These are phyloP conservation scores for Scolanthus callimorphus DNA, from an alignment of 92 coral and sea anemone species.

Conservation along the genomic window DNA sequence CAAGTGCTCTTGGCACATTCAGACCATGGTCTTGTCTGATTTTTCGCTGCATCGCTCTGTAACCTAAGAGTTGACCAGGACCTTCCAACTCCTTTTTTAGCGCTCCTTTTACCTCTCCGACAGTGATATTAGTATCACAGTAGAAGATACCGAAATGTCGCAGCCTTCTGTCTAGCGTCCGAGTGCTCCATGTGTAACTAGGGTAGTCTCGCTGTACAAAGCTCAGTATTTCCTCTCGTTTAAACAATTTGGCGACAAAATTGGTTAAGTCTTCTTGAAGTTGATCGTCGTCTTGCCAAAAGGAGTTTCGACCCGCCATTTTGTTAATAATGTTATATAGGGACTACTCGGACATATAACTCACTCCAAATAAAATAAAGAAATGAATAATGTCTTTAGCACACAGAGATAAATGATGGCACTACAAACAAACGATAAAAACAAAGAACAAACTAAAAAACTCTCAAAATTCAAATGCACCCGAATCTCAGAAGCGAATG, in stretches of 20 bases:
- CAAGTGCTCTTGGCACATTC: conserved; percentile 12
- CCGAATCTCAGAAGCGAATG: no score
- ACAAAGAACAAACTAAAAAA: no score
- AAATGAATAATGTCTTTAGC: no score
- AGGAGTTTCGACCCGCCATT: conserved; percentile 6
- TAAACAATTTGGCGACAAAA: conserved; percentile 5
- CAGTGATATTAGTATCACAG: conserved; percentile 10
- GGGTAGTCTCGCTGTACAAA: conserved; percentile 24
- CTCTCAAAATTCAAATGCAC: no score
- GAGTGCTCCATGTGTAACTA: conserved; percentile 28
- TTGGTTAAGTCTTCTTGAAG: conserved; percentile 20
- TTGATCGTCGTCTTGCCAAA: conserved; percentile 8
- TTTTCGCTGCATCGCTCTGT: conserved; percentile 25
- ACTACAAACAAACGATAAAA: no score
- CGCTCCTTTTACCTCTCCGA: conserved; percentile 29
- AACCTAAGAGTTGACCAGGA: conserved; percentile 29
- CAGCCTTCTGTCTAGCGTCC: conserved; percentile 24
- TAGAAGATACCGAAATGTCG: conserved; percentile 25
- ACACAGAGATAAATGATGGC: no score
- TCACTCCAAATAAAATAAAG: no score
- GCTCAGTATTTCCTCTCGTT: conserved; percentile 12
- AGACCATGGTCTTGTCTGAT: conserved; percentile 26
- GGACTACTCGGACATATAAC: no score
- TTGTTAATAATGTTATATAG: no score
- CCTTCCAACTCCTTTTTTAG: conserved; percentile 29